These are phyloP conservation scores for Paratrypauchen microcephalus DNA, from an alignment of 2,797 vertebrate genomes.

Conservation along the genomic window DNA sequence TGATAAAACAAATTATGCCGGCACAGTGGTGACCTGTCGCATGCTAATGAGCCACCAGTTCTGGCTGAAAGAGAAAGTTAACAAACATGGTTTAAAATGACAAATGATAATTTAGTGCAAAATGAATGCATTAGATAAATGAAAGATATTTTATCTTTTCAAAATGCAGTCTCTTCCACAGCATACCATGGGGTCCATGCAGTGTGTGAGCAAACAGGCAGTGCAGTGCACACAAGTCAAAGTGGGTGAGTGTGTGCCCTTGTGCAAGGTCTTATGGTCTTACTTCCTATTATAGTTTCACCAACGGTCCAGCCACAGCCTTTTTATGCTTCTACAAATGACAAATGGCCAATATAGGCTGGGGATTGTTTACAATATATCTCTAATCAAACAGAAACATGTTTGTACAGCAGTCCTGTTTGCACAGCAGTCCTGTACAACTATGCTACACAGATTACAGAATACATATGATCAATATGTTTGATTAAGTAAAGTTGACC, in stretches of 20 bases:
- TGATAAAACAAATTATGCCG: slow-evolving; percentile 24
- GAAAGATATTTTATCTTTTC: slow-evolving; percentile 25
- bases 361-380: slow-evolving; percentile 41
- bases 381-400: slow-evolving; percentile 36
- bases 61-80: slow-evolving; percentile 40
- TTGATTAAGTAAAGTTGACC: too few relatives aligned
- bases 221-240: slow-evolving; percentile 51
- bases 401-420: neutral
- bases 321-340: slow-evolving; percentile 34
- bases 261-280: slow-evolving; percentile 22
- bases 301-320: slow-evolving; percentile 4
- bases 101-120: slow-evolving; percentile 49
- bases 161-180: slow-evolving; percentile 16
- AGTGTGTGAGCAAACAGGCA: slow-evolving; percentile 22
- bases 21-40: slow-evolving; percentile 13
- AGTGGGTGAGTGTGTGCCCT: slow-evolving; percentile 37
- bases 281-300: slow-evolving; percentile 21
- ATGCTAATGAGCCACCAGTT: slow-evolving; percentile 34
- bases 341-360: slow-evolving; percentile 38
- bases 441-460: too few relatives aligned
- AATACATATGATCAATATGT: too few relatives aligned
- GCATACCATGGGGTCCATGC: slow-evolving; percentile 58
- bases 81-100: slow-evolving; percentile 27
- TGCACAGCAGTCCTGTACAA: neutral
- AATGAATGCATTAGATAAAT: slow-evolving; percentile 45